A percentile compares a stretch with the other conserved stretches of the same genome.
These are phyloP conservation scores for Corythaeola cristata DNA, from an alignment of 2,113 vertebrate genomes.

Conservation along the genomic window DNA sequence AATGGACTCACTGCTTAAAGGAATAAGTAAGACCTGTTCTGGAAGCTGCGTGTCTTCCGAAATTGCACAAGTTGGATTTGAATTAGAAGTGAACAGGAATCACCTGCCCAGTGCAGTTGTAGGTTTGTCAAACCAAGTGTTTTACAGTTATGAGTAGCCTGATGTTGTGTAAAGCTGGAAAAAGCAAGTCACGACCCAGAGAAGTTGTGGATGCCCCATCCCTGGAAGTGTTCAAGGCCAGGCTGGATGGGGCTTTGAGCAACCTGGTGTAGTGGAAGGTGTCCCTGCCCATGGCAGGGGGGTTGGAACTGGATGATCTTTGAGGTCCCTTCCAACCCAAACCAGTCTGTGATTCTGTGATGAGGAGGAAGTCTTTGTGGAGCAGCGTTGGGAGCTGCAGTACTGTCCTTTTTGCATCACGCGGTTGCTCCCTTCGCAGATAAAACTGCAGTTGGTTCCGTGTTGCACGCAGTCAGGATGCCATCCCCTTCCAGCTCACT, in stretches of 20 bases:
- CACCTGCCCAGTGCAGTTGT: background rate
- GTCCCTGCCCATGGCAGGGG: too few species aligned
- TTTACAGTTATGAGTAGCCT: background rate
- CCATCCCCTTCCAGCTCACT: background rate
- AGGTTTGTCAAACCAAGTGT: background rate
- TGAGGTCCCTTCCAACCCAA: too few species aligned
- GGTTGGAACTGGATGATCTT: too few species aligned
- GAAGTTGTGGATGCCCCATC: too few species aligned
- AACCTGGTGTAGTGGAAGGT: too few species aligned
- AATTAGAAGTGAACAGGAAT: background rate
- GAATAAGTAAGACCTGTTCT: background rate
- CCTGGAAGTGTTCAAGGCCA: too few species aligned
- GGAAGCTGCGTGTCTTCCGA: background rate
- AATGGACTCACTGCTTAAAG: background rate
- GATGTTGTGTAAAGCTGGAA: background rate
- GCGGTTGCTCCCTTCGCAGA: background rate
- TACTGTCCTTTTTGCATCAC: background rate
- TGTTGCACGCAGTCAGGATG: accelerated
- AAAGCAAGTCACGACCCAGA: background rate
- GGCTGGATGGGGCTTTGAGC: too few species aligned
- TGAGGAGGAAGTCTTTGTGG: background rate
- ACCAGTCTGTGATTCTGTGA: too few species aligned
- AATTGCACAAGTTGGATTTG: accelerated
- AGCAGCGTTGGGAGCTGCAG: background rate
- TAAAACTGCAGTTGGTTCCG: accelerated